Percentiles rank a stretch among this genome's conserved stretches.
These are phyloP conservation scores for Chironomus riparius DNA, from an alignment of 2,888 invertebrate species.

Conservation along the genomic window DNA sequence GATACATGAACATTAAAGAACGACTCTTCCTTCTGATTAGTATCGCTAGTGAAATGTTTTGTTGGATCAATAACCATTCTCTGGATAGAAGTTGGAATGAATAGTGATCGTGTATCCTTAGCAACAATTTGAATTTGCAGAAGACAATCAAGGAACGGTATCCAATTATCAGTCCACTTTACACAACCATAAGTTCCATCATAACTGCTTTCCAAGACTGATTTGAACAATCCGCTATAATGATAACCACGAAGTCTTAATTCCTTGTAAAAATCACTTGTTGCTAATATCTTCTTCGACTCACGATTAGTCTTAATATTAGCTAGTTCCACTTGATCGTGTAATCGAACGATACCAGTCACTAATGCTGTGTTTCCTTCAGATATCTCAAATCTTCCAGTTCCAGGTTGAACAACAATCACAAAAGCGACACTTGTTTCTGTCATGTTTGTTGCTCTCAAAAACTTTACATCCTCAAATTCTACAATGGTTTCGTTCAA, in stretches of 20 bases:
- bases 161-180: constrained; percentile 68
- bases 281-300: constrained; percentile 37
- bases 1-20: background rate
- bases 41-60: constrained; percentile 46
- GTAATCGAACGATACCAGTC: constrained; percentile 52
- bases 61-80: constrained; percentile 53
- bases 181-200: constrained; percentile 51
- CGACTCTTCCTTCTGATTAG: background rate
- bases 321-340: constrained; percentile 37
- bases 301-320: constrained; percentile 34
- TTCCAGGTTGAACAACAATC: constrained; percentile 48
- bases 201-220: constrained; percentile 59
- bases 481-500: constrained; percentile 64
- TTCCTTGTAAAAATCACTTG: constrained; percentile 54
- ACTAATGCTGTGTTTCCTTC: constrained; percentile 56
- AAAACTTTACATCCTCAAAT: constrained; percentile 76
- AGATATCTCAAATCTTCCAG: constrained; percentile 44
- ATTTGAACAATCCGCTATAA: constrained; percentile 40
- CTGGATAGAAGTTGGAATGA: constrained; percentile 60
- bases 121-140: constrained; percentile 63
- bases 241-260: constrained; percentile 55
- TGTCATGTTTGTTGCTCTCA: constrained; percentile 71
- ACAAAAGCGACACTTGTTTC: constrained; percentile 47
- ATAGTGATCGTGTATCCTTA: constrained; percentile 53
- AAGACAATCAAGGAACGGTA: constrained; percentile 73